Base-by-base conservation (phyloP, 2,113 vertebrate species). In the Chaetura pelagica region DNA sequence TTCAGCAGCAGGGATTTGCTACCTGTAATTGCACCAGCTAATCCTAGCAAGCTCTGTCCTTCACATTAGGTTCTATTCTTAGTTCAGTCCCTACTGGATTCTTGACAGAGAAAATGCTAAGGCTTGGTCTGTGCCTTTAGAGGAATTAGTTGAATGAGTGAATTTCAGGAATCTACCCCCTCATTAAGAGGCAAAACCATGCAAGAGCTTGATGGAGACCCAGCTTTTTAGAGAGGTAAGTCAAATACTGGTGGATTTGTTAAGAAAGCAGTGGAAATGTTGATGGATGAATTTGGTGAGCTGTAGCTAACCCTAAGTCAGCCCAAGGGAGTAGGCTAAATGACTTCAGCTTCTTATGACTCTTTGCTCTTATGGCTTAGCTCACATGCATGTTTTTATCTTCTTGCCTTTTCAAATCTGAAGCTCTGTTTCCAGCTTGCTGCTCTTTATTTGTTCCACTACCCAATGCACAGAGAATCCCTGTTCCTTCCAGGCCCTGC, bases 21-120 rank as follows among this genome's bases (percentile, higher is more conserved):
- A 51, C 88, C 96, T 93, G 95, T 86, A 62, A 92, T 73, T 83
- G 87, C 90, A 76, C 8, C 49, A 29, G 90, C 78, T 86, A 84
- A 80, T 77, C 90, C 92, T 34, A 71, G 79, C 67, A 7, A 54
- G 90, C 79, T 69, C 55, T 52, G 83, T 71, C 94, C 90, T 81
- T 86, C 86, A 59, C 68, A 79, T 59, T 34, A 4, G 72, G 30
- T 35, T 24, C 92, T 83, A 19, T 34, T 93, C 90, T 86, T 66
- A 69, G 75, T 32, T 82, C 62, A 90, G 74, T 73, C 59, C 51
- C 67, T 66, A 4, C 32, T 80, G 84, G 32, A 19, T 63, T 82
- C 87, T 84, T 69, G 90, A 51, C 75, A 93, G 78, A 91, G 73
- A 80, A 89, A 87, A 55, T 2, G 55, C 84, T 40, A 44, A 44